Percentiles rank a stretch among this genome's conserved stretches.
Evolutionary conservation across 2,797 vertebrate genomes (phyloP).

Genomic region (Vireo griseus): DNA sequence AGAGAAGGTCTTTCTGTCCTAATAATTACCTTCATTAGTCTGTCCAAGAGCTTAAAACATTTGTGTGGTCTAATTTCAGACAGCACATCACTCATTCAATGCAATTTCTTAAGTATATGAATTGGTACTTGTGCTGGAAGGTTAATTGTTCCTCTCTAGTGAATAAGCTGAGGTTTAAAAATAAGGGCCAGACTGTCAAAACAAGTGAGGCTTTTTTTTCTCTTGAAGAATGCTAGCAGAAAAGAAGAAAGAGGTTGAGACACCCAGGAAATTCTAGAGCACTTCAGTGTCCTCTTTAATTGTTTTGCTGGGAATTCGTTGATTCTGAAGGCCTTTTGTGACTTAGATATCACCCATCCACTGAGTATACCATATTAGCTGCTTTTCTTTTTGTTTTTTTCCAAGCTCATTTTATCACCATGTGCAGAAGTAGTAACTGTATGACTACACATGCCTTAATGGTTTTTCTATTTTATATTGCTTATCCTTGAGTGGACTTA

Average conservation of each 20-base stretch:
- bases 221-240: not conserved
- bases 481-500: not conserved
- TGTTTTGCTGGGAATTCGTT: not conserved
- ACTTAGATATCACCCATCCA: not conserved
- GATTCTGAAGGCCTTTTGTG: not conserved
- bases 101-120: not conserved
- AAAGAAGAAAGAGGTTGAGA: not conserved
- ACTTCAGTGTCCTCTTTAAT: not conserved
- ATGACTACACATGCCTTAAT: not conserved
- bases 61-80: not conserved
- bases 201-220: not conserved
- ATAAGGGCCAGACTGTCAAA: not conserved
- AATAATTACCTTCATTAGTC: not conserved
- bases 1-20: not conserved
- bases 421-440: not conserved
- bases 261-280: not conserved
- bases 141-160: not conserved
- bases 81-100: not conserved
- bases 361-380: not conserved
- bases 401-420: not conserved
- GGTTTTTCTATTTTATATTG: not conserved
- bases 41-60: not conserved
- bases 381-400: not conserved
- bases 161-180: not conserved
- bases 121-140: not conserved